phyloP scores from a whole-genome alignment of 2,797 vertebrate species.

The Oceanodroma leucorhoa region DNA sequence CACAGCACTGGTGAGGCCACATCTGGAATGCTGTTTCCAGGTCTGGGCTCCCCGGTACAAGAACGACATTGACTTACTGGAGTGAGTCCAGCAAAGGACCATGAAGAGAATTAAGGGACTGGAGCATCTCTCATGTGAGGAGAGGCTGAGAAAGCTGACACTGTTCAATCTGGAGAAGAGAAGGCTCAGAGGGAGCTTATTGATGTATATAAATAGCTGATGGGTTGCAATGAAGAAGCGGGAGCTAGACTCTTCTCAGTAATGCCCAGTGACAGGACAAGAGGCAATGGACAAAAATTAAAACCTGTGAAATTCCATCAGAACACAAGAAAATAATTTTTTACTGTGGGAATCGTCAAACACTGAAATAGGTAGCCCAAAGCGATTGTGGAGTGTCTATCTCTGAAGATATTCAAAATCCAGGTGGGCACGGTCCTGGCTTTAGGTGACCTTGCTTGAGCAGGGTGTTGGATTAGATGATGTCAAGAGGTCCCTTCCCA shows the following conservation, averaged over 20 bases:
- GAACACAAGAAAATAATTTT: not conserved
- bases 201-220: not conserved
- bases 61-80: not conserved
- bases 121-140: not conserved
- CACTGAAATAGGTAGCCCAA: not conserved
- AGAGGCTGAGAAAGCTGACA: not conserved
- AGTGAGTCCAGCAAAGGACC: not conserved
- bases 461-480: not conserved
- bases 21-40: not conserved
- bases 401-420: not conserved
- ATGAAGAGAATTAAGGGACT: not conserved
- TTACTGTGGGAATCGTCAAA: not conserved
- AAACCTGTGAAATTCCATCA: not conserved
- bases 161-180: not conserved
- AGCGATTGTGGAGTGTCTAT: rapidly evolving
- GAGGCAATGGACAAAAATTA: not conserved
- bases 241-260: not conserved
- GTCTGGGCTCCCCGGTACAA: not conserved
- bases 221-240: not conserved
- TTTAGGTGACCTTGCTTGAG: not conserved
- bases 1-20: not conserved
- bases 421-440: not conserved
- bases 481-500: not conserved
- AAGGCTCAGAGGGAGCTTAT: not conserved
- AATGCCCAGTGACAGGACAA: not conserved